phyloP scores from a whole-genome alignment of 2,113 vertebrate genomes.

The Chloropsis hardwickii region DNA sequence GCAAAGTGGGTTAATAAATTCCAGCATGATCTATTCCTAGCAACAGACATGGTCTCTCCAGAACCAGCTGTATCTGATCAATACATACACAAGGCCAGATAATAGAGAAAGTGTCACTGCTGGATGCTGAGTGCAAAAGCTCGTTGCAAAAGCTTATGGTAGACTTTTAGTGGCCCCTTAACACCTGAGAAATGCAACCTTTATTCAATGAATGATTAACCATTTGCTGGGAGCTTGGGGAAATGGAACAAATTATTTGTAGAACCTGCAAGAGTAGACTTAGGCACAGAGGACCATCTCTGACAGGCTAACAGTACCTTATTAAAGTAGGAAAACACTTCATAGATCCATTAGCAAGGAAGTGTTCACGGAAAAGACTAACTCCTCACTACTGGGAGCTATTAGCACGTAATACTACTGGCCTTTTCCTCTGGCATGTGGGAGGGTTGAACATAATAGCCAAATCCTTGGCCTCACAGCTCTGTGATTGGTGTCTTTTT shows the following conservation, averaged over 20 bases:
- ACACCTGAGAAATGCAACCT: neutral
- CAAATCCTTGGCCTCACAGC: neutral
- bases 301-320: neutral
- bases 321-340: neutral
- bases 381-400: neutral
- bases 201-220: neutral
- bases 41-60: neutral
- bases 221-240: neutral
- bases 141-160: neutral
- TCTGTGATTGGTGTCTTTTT: neutral
- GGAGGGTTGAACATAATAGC: neutral
- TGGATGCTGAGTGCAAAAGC: neutral
- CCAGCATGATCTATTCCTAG: neutral
- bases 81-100: neutral
- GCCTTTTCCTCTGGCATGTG: neutral
- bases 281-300: neutral
- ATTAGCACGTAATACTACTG: neutral
- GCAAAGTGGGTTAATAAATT: constrained; percentile 28
- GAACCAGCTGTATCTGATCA: neutral
- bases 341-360: neutral
- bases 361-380: neutral
- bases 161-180: neutral
- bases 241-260: neutral
- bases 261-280: neutral
- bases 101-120: neutral